These are phyloP conservation scores for Esperia sulphurella DNA, from an alignment of 2,888 invertebrate genomes.

Conservation along the genomic window DNA sequence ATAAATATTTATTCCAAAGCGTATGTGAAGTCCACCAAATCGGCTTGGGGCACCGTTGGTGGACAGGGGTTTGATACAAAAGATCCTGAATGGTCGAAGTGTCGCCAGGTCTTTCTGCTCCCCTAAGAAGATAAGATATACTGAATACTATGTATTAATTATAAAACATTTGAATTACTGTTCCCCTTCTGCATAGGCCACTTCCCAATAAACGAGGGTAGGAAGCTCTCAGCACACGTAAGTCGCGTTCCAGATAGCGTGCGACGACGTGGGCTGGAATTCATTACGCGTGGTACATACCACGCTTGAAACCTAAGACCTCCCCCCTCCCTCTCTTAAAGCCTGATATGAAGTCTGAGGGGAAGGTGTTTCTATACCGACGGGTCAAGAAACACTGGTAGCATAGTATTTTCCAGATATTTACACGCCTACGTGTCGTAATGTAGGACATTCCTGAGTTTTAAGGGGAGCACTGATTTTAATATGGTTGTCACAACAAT, in stretches of 20 bases:
- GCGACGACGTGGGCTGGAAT: constrained; percentile 3
- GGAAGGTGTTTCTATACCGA: not conserved
- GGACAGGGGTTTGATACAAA: too few species aligned
- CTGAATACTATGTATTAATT: too few species aligned
- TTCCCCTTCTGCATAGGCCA: not conserved
- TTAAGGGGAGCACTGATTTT: not conserved
- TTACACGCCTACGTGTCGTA: not conserved
- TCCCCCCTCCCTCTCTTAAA: not conserved
- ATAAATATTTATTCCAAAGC: too few species aligned
- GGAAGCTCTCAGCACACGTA: constrained; percentile 1
- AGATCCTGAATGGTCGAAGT: too few species aligned
- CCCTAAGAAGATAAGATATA: too few species aligned
- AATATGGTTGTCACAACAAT: not conserved
- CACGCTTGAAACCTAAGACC: not conserved
- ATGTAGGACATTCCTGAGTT: not conserved
- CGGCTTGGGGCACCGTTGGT: too few species aligned
- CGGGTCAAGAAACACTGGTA: too few species aligned
- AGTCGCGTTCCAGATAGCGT: constrained; percentile 3
- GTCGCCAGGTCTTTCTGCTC: too few species aligned
- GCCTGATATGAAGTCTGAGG: not conserved
- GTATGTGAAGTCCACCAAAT: too few species aligned
- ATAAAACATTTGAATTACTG: not conserved
- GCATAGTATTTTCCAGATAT: not conserved
- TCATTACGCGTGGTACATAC: constrained; percentile 2
- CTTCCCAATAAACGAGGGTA: constrained; percentile 1